Conservation (phyloP, 2,113 vertebrate genomes). For the Vidua macroura region DNA sequence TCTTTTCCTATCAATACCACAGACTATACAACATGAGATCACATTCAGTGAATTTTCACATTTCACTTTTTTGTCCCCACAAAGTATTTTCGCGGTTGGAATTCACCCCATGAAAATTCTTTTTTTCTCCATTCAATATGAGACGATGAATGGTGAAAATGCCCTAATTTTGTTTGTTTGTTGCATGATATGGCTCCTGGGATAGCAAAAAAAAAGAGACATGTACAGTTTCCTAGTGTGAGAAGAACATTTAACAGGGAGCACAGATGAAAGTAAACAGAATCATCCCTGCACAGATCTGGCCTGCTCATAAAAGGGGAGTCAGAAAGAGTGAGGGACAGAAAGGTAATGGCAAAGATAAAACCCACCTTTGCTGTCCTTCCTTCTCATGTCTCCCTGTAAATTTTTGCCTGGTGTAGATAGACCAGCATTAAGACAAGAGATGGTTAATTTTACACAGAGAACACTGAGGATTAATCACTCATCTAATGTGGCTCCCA, state of each 20-base stretch:
- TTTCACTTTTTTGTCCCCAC: background rate
- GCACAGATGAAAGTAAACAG: background rate
- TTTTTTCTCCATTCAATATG: background rate
- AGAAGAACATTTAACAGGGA: background rate
- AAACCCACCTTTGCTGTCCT: background rate
- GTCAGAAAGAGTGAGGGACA: background rate
- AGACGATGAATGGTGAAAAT: background rate
- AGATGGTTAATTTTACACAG: conserved; percentile 30
- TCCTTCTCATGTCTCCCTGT: background rate
- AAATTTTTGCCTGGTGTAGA: background rate
- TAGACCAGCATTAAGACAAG: background rate
- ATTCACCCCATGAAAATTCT: background rate
- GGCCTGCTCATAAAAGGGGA: background rate
- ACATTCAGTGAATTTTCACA: background rate
- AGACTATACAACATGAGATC: background rate
- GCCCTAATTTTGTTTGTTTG: background rate
- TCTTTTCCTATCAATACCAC: background rate
- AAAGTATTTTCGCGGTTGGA: background rate
- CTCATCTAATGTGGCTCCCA: conserved; percentile 25
- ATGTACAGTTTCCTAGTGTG: background rate
- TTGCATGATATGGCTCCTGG: background rate
- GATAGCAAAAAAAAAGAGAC: background rate
- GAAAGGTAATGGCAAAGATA: background rate
- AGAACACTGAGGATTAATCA: background rate
- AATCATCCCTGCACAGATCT: background rate